Percentiles rank a stretch among this genome's conserved stretches.
These are phyloP conservation scores for Epinotia brunnichana DNA, from an alignment of 2,888 invertebrate species.

Conservation along the genomic window DNA sequence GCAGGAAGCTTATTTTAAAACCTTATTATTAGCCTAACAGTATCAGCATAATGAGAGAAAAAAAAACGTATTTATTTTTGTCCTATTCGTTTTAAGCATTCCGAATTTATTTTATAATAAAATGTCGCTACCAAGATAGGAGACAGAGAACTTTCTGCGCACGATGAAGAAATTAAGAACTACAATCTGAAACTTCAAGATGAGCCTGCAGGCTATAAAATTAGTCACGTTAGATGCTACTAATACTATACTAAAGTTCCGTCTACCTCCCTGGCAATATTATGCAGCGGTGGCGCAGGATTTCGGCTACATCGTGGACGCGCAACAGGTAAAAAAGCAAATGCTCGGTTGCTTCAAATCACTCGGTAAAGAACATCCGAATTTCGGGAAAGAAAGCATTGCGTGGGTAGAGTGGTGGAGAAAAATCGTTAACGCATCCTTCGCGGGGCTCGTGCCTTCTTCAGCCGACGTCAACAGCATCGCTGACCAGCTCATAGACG, in stretches of 20 bases:
- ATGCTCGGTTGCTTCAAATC: constrained; percentile 86
- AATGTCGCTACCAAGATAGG: constrained; percentile 21
- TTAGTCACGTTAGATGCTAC: constrained; percentile 95
- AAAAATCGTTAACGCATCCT: constrained; percentile 86
- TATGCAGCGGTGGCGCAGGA: constrained; percentile 88
- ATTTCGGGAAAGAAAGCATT: constrained; percentile 89
- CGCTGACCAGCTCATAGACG: constrained; percentile 85
- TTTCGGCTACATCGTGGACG: constrained; percentile 86
- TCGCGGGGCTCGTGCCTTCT: constrained; percentile 78
- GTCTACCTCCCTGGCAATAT: constrained; percentile 87
- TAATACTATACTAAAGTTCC: constrained; percentile 91
- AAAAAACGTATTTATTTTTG: constrained; percentile 40
- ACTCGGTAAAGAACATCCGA: constrained; percentile 88
- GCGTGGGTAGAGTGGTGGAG: constrained; percentile 94
- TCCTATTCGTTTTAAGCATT: constrained; percentile 32
- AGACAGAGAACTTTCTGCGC: constrained; percentile 1
- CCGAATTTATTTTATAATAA: constrained; percentile 28
- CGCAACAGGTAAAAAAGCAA: constrained; percentile 80
- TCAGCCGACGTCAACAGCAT: constrained; percentile 65
- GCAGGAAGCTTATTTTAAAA: not conserved
- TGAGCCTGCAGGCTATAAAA: constrained; percentile 80
- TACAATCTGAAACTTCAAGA: constrained; percentile 48
- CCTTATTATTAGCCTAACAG: not conserved
- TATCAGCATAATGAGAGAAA: not conserved
- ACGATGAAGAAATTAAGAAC: constrained; percentile 34